A percentile compares a stretch with the other conserved stretches of the same genome.
Evolutionary conservation across 2,113 vertebrate species (phyloP).

Genomic region (Cichladusa arquata): DNA sequence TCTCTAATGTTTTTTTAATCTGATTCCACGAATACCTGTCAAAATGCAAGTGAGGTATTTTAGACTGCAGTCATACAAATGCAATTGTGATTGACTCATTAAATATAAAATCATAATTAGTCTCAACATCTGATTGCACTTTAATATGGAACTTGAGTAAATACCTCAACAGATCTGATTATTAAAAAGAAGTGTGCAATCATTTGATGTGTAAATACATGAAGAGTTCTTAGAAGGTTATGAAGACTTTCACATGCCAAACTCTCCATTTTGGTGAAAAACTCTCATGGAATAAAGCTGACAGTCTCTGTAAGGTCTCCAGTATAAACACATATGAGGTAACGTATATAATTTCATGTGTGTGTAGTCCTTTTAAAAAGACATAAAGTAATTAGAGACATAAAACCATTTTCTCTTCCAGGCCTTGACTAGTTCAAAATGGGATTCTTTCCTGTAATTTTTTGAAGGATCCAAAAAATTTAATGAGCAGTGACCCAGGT

Average conservation of each 20-base stretch:
- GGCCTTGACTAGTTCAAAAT: not conserved
- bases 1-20: not conserved
- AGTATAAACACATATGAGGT: not conserved
- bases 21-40: not conserved
- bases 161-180: not conserved
- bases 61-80: not conserved
- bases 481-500: not conserved
- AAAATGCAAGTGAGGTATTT: not conserved
- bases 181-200: not conserved
- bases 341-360: not conserved
- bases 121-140: not conserved
- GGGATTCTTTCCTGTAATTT: not conserved
- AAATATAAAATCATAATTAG: not conserved
- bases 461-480: not conserved
- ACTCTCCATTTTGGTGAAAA: not conserved
- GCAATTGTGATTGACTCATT: not conserved
- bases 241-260: not conserved
- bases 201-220: not conserved
- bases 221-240: not conserved
- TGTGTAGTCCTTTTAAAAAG: not conserved
- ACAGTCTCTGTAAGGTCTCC: not conserved
- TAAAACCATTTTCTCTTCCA: not conserved
- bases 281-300: not conserved
- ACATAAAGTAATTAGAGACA: not conserved
- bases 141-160: not conserved